These are phyloP conservation scores for Myotis myotis DNA, from an alignment of 2,797 vertebrate species.

Conservation along the genomic window DNA sequence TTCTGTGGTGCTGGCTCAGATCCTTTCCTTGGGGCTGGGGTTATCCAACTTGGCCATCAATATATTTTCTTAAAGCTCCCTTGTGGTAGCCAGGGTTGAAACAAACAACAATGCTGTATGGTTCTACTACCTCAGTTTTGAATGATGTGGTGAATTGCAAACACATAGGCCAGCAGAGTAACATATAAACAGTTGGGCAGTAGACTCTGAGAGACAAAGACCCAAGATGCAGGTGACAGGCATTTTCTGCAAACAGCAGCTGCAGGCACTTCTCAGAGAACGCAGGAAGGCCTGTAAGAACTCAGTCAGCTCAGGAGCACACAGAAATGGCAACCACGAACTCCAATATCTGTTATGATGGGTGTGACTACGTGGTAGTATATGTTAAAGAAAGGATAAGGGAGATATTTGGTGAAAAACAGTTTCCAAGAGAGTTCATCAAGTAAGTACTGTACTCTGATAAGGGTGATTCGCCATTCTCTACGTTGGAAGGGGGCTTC, in stretches of 20 bases:
- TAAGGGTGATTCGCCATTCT: not conserved
- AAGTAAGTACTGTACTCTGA: slow-evolving; percentile 66
- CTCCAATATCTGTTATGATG: not conserved
- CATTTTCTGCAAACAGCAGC: not conserved
- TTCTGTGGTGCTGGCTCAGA: not conserved
- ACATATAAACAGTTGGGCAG: not conserved
- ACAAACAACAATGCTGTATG: not conserved
- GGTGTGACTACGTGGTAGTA: not conserved
- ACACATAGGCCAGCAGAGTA: not conserved
- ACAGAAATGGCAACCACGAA: too few relatives aligned
- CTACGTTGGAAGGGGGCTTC: fast-evolving
- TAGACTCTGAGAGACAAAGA: not conserved
- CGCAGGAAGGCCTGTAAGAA: not conserved
- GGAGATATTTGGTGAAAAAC: not conserved
- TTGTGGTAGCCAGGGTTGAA: not conserved
- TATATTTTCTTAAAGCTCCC: not conserved
- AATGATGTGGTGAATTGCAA: not conserved
- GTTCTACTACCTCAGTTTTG: not conserved
- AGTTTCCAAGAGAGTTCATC: slow-evolving; percentile 10
- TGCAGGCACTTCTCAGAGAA: not conserved
- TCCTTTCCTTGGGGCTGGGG: not conserved
- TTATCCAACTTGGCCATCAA: not conserved
- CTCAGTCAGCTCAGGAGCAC: not conserved
- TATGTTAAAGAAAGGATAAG: not conserved
- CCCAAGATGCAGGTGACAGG: not conserved